Conservation (phyloP, 2,888 invertebrate genomes). For the Melanargia galathea region DNA sequence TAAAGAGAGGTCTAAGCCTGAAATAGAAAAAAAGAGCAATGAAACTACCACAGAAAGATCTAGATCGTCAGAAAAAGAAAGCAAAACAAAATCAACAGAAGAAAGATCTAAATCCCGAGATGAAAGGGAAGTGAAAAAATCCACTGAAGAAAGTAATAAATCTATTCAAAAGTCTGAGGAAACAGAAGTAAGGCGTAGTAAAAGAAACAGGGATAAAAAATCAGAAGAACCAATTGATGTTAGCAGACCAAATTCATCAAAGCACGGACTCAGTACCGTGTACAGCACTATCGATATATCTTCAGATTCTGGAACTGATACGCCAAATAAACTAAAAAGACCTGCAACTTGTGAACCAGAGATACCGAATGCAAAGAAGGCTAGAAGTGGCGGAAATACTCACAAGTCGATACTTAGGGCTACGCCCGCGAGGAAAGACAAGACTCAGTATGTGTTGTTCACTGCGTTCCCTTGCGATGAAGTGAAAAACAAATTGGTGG, state of each 20-base stretch:
- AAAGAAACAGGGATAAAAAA: conserved; percentile 50
- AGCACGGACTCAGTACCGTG: conserved; percentile 59
- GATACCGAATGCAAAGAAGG: conserved; percentile 54
- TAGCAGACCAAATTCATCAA: conserved; percentile 27
- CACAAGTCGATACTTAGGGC: conserved; percentile 46
- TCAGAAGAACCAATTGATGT: conserved; percentile 41
- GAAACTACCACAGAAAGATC: conserved; percentile 15
- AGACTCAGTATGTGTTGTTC: conserved; percentile 62
- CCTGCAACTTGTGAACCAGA: conserved; percentile 46
- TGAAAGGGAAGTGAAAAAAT: conserved; percentile 11
- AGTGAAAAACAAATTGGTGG: conserved; percentile 60
- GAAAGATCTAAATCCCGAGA: conserved; percentile 17
- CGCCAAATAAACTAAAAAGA: conserved; percentile 55
- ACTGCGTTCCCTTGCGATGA: conserved; percentile 64
- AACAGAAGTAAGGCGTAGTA: conserved; percentile 58
- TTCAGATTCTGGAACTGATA: conserved; percentile 54
- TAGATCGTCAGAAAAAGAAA: conserved; percentile 26
- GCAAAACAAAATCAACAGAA: conserved; percentile 11
- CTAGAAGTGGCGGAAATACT: conserved; percentile 43
- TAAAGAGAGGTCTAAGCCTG: conserved; percentile 3
- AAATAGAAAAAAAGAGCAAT: conserved; percentile 1
- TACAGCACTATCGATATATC: conserved; percentile 53
- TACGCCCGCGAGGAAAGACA: conserved; percentile 50
- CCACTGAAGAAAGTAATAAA: conserved; percentile 38
- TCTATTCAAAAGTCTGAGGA: conserved; percentile 43